Base-by-base conservation (phyloP, 2,797 vertebrate genomes). In the Calcarius lapponicus region DNA sequence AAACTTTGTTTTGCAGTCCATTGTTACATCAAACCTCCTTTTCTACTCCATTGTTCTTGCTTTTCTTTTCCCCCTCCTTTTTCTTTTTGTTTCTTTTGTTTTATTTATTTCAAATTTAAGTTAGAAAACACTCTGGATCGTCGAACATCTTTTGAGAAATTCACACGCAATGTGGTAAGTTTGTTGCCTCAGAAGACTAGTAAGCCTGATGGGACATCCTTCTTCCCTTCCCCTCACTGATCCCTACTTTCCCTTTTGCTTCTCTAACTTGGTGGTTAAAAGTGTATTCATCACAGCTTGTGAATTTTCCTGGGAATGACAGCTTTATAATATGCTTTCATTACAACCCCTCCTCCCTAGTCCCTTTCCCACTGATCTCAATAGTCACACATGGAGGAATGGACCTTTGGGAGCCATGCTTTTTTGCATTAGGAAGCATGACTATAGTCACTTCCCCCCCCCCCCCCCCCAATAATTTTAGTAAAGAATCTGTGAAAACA, bases 101-200 rank as follows among this genome's bases (percentile, higher is more conserved):
- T 45, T 60, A 43, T 73, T 83, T 96, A 61, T 95, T 96, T 96
- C 76, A 97, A 95, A 94, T 92, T 96, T 97, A 98, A 98, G 98
- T 98, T 97, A 95, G 98, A 96, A 97, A 97, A 97, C 95, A 97
- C 97, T 97, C 95, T 98, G 98, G 98, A 98, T 96, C 97, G 98
- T 97, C 98, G 98, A 98, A 98, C 98, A 92, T 98, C 98, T 96
- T 98, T 98, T 98, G 98, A 98, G 97, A 98, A 98, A 98, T 98
- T 98, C 97, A 97, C 98, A 96, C 97, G 98, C 95, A 98, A 97
- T 96, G 95, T 98, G 98, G 98, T 98, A 98, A 98, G 98, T 98
- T 97, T 95, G 86, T 89, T 94, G 92, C 93, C 93, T 96, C 26
- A 50, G 97, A 93, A 96, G 95, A 96, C 92, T 83, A 87, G 93